phyloP scores from a whole-genome alignment of 2,888 invertebrate genomes.

The Meiosimyza platycephala region DNA sequence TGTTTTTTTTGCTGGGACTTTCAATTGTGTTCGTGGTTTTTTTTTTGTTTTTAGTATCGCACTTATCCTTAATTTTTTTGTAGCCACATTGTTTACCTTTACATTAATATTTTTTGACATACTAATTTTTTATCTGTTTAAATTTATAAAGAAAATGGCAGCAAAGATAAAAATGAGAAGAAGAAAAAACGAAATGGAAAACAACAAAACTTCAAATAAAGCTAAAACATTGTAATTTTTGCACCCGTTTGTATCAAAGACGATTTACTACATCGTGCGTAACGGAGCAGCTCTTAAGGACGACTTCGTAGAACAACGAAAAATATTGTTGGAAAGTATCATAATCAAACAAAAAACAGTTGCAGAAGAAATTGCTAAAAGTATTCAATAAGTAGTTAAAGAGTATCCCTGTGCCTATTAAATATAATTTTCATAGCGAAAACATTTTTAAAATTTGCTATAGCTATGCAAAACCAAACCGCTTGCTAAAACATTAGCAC shows the following conservation, averaged over 20 bases:
- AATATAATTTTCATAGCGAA: slow-evolving; percentile 19
- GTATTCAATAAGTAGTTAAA: slow-evolving; percentile 29
- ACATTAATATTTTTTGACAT: neutral
- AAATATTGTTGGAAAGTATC: slow-evolving; percentile 10
- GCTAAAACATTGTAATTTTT: neutral
- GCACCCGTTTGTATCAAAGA: neutral
- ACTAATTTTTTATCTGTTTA: slow-evolving; percentile 16
- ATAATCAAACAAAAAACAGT: neutral
- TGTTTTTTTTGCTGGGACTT: too few relatives aligned
- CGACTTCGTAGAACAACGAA: slow-evolving; percentile 29
- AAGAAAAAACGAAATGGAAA: slow-evolving; percentile 39
- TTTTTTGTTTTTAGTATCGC: too few relatives aligned
- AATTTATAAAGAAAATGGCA: slow-evolving; percentile 37
- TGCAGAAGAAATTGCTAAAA: slow-evolving; percentile 1
- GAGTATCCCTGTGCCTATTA: slow-evolving; percentile 34
- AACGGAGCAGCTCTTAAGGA: neutral
- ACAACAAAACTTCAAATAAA: slow-evolving; percentile 34
- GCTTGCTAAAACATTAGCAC: neutral
- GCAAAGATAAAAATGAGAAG: slow-evolving; percentile 37
- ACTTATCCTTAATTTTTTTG: too few relatives aligned
- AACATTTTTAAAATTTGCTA: slow-evolving; percentile 29
- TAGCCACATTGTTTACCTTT: too few relatives aligned
- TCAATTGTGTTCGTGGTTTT: too few relatives aligned
- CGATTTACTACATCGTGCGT: slow-evolving; percentile 11
- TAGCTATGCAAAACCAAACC: neutral